Evolutionary conservation across 2,888 invertebrate species (phyloP).

Genomic region (Emmelina monodactyla): DNA sequence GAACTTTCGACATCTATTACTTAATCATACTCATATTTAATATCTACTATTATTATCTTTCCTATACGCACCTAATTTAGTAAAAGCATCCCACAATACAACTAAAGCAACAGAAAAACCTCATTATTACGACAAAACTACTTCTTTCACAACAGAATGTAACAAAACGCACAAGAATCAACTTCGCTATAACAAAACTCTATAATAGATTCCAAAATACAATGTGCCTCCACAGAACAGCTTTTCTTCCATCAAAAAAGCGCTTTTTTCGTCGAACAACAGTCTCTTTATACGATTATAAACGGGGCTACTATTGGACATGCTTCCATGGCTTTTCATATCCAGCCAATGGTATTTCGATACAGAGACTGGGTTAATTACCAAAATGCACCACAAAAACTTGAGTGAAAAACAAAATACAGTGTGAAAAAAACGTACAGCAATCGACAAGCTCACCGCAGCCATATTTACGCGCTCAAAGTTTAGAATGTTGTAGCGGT

Average conservation of each 20-base stretch:
- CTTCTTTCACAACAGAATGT: too few relatives aligned
- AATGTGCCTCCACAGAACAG: background rate
- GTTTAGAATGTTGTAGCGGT: too few relatives aligned
- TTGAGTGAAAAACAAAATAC: background rate
- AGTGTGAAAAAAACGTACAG: background rate
- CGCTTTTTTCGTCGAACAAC: conserved; percentile 24
- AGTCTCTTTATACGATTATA: conserved; percentile 34
- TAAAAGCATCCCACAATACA: too few relatives aligned
- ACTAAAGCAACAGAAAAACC: too few relatives aligned
- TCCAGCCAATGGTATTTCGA: conserved; percentile 36
- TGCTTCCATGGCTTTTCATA: conserved; percentile 23
- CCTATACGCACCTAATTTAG: too few relatives aligned
- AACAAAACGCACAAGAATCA: too few relatives aligned
- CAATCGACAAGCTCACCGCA: too few relatives aligned
- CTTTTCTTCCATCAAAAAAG: conserved; percentile 22
- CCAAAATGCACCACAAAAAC: conserved; percentile 21
- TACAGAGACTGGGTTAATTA: conserved; percentile 34
- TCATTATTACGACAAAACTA: too few relatives aligned
- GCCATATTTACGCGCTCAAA: too few relatives aligned
- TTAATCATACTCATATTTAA: too few relatives aligned
- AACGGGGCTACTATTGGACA: conserved; percentile 32
- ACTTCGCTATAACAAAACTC: background rate
- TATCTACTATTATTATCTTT: too few relatives aligned
- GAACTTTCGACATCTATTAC: too few relatives aligned
- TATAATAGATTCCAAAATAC: conserved; percentile 41